These are phyloP conservation scores for Heteromurus nitidus DNA, from an alignment of 2,888 invertebrate genomes.

Conservation along the genomic window DNA sequence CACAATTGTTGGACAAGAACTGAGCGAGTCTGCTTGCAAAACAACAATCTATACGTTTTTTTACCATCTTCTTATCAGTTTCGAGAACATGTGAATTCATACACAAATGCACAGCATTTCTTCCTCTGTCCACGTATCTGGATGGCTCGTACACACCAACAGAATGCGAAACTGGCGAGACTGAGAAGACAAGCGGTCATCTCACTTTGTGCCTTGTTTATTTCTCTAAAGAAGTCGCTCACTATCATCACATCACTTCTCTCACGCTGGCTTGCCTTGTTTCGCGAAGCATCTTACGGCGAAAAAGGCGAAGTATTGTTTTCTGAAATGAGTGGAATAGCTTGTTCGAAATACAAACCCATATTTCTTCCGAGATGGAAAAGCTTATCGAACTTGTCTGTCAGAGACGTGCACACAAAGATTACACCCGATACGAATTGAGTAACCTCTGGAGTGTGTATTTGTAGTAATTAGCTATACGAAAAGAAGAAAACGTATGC, in stretches of 20 bases:
- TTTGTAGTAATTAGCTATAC: no score
- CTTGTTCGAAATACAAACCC: no score
- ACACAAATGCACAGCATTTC: neutral
- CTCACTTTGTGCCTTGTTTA: conserved; percentile 7
- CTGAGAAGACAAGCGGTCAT: neutral
- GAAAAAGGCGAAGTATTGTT: neutral
- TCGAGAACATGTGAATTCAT: neutral
- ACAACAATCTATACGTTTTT: neutral
- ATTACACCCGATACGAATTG: no score
- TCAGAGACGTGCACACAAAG: no score
- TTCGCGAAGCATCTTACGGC: neutral
- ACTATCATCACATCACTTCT: neutral
- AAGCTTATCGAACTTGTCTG: no score
- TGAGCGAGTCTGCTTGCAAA: conserved; percentile 1
- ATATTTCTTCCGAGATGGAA: no score
- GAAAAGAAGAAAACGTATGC: no score
- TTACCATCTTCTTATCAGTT: neutral
- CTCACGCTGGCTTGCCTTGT: neutral
- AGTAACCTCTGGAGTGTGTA: no score
- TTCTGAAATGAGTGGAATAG: neutral
- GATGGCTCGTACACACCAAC: neutral
- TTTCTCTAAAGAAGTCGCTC: neutral
- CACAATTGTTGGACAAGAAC: conserved; percentile 11
- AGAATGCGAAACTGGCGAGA: neutral
- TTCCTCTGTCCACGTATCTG: neutral